Evolutionary conservation across 2,888 invertebrate genomes (phyloP).

Genomic region (Leptinotarsa peninsularis): DNA sequence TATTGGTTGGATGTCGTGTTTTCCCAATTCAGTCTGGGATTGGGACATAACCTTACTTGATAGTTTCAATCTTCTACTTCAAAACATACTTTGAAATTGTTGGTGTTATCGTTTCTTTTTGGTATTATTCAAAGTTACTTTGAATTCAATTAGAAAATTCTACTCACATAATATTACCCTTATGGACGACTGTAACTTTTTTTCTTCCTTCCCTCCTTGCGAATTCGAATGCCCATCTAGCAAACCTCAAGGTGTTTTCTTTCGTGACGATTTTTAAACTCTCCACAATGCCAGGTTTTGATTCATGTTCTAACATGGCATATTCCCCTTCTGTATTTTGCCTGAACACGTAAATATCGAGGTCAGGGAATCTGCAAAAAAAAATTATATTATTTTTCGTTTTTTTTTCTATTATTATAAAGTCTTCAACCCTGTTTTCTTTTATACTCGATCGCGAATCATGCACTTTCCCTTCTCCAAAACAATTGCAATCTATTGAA

Average conservation of each 20-base stretch:
- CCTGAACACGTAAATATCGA: constrained; percentile 72
- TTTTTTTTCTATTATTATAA: background rate
- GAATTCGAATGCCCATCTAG: constrained; percentile 73
- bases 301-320: constrained; percentile 73
- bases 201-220: constrained; percentile 69
- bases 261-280: constrained; percentile 71
- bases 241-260: constrained; percentile 69
- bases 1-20: no score
- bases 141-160: no score
- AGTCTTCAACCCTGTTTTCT: no score
- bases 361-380: constrained; percentile 53
- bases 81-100: background rate
- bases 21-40: no score
- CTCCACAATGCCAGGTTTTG: constrained; percentile 72
- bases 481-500: no score
- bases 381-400: background rate
- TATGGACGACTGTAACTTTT: constrained; percentile 75
- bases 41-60: no score
- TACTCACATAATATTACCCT: constrained; percentile 69
- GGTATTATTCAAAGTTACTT: no score
- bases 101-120: no score
- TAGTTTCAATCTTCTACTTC: no score
- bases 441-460: no score
- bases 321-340: constrained; percentile 78
- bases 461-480: no score